Evolutionary conservation across 2,113 vertebrate species (phyloP), one percentile per base, ranked within the genome.

Genomic region (Nematolebias whitei): DNA sequence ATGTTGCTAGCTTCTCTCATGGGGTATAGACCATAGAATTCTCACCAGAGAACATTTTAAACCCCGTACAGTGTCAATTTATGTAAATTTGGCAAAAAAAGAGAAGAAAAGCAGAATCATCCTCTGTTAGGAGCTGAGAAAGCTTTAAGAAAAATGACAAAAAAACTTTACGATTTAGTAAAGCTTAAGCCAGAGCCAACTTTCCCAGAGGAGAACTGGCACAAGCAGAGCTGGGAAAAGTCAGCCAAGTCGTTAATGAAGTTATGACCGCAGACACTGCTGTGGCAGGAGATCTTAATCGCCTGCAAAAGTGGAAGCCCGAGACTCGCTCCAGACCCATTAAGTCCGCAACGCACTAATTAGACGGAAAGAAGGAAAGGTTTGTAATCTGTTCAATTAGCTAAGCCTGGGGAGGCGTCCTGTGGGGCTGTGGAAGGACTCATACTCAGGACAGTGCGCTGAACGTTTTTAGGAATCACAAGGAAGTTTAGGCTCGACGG

Each of bases 311-410:
- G 64, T 69, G 65, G 43, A 83, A 55, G 68, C 63, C 61, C 2
- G 32, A 80, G 85, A 68, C 78, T 76, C 49, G 45, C 67, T 70
- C 57, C 73, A 76, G 78, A 79, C 70, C 78, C 75, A 83, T 84
- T 86, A 74, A 63, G 78, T 83, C 60, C 66, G 53, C n/a, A 32
- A 59, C 20, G 41, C 67, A 71, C 61, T 74, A 88, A 89, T 89
- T 84, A 86, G 80, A 66, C 70, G 3, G 49, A 71, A 60, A 74
- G 72, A 83, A 68, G 60, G 76, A 60, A 53, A 59, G 65, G 71
- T 71, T 74, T 83, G 74, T 85, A 86, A 88, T 86, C 78, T 83
- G 71, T 74, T 77, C 73, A 85, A 88, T 87, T 85, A 88, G 71
- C 63, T 56, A 50, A 68, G 74, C 43, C 68, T 49, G 69, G 59